These are phyloP conservation scores for Petrolisthes cinctipes DNA, from an alignment of 2,888 invertebrate genomes.

Conservation along the genomic window DNA sequence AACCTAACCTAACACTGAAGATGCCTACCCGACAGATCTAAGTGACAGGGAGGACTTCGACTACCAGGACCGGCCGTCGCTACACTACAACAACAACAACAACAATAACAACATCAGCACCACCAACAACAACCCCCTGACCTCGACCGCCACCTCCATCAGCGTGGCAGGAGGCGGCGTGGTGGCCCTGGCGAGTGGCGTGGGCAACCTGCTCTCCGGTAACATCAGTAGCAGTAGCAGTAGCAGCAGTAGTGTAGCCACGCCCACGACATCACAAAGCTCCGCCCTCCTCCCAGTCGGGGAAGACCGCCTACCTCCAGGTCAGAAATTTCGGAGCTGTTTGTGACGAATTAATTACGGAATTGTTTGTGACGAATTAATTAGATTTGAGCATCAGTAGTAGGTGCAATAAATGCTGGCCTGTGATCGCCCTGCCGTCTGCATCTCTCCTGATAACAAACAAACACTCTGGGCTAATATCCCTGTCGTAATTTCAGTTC, in stretches of 20 bases:
- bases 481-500: conserved; percentile 6
- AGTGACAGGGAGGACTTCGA: conserved; percentile 62
- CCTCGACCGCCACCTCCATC: conserved; percentile 2
- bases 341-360: conserved; percentile 23
- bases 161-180: conserved; percentile 29
- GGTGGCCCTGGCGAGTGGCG: conserved; percentile 23
- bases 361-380: conserved; percentile 28
- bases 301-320: conserved; percentile 57
- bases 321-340: no score
- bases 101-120: conserved; percentile 49
- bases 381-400: conserved; percentile 14
- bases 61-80: conserved; percentile 57
- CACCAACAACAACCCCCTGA: conserved; percentile 44
- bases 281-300: conserved; percentile 43
- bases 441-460: conserved; percentile 23
- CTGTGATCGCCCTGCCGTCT: conserved; percentile 11
- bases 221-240: conserved; percentile 52
- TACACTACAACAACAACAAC: conserved; percentile 56
- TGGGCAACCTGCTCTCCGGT: conserved; percentile 39
- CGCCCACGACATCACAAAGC: conserved; percentile 48
- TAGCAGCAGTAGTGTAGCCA: conserved; percentile 48
- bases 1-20: no score
- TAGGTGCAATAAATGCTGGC: conserved; percentile 3
- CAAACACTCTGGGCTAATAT: conserved; percentile 23
- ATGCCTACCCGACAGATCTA: conserved; percentile 46